Evolutionary conservation across 2,797 vertebrate species (phyloP).

Genomic region (Eidolon dupreanum): DNA sequence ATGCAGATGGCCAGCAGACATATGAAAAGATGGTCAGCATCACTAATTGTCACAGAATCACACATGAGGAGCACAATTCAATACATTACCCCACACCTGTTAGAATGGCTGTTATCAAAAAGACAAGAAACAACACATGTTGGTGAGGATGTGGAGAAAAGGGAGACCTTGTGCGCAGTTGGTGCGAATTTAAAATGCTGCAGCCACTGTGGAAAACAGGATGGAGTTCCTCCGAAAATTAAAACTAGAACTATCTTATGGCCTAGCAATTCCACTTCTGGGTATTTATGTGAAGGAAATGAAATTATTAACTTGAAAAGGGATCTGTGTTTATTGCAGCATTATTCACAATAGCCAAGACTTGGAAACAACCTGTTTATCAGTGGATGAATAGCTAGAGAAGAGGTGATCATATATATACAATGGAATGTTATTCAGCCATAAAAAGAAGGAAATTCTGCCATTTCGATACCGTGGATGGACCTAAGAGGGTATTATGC

Average conservation of each 20-base stretch:
- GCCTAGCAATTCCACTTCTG: neutral
- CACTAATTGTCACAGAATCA: neutral
- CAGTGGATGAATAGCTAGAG: neutral
- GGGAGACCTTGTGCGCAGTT: neutral
- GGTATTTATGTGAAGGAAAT: neutral
- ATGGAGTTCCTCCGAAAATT: neutral
- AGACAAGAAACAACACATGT: neutral
- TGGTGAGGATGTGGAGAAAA: neutral
- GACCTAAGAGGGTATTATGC: too few relatives aligned
- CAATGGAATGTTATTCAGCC: neutral
- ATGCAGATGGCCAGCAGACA: too few relatives aligned
- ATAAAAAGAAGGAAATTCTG: neutral
- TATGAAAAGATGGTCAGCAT: neutral
- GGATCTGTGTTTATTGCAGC: neutral
- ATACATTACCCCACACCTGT: neutral
- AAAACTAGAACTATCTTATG: neutral
- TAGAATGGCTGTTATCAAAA: neutral
- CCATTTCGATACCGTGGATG: neutral
- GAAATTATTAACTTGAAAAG: neutral
- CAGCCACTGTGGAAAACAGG: neutral
- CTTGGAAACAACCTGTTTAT: neutral
- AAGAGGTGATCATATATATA: neutral
- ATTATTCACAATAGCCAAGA: neutral
- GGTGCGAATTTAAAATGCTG: neutral
- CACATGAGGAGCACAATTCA: neutral